Base-by-base conservation (phyloP, 1,140 invertebrate species). In the Caenorhabditis inopinata region DNA sequence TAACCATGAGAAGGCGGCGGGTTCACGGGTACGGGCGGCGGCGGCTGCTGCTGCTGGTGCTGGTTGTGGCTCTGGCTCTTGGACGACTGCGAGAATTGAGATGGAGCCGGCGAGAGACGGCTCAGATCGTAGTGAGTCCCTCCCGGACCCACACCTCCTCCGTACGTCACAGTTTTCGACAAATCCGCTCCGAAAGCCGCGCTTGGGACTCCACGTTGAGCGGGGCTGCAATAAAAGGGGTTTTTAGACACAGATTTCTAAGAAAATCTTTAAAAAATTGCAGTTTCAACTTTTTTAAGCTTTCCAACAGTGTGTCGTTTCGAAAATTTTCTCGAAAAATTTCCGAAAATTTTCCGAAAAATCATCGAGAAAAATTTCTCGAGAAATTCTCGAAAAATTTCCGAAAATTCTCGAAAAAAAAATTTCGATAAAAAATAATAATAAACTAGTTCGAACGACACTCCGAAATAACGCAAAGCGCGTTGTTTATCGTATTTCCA, bases 191-290 rank as follows among this genome's bases (percentile, higher is more conserved):
- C 74, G 27, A 53, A 53, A 21, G 62, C 38, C 1, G 48, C 51
- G 14, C 6, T 58, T 14, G 78, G 78, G 29, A 79, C 78, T 9
- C 78, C 78, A 42, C 78, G 78, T 58, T 73, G 62, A 7, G 11
- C 38, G 16, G 78, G 73, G 35, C 78, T 79, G 62, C 18, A 79
- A 23, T 14, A 9, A 42, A 27, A 42, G 12, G 21, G 14, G 51
- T 62, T 76, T n/a, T 49, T 27, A 29, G 1, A 32, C 11, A 38
- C 38, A 74, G 7, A 18, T 35, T 5, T 1, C 21, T 16, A 23
- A 58, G 21, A 58, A 58, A 58, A 12, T 1, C 47, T 53, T 38
- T 77, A n/a, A n/a, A n/a, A n/a, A n/a, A n/a, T n/a, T n/a, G n/a
- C n/a, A n/a, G n/a, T 42, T 42, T 6, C 18, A 47, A 47, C 16